Evolutionary conservation across 1,140 invertebrate genomes (phyloP), one percentile per base, ranked within the genome.

Genomic region (Nasonia giraulti): DNA sequence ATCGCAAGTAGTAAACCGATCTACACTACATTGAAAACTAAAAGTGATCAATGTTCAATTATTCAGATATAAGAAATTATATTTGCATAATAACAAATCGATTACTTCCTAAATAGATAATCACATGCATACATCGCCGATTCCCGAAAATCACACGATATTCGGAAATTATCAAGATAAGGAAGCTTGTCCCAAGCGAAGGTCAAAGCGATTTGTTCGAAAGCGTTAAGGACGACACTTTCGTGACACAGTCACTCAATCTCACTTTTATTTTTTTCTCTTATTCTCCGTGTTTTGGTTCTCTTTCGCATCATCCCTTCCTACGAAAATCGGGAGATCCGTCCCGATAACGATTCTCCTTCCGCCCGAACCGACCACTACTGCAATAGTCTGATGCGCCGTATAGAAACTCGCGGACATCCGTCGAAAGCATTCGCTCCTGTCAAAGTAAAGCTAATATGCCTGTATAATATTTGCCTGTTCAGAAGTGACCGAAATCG

Each of bases 251-350:
- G 12, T 62, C 11, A 17, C 75, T 50, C 20, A 27, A 47, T 55
- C 20, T 23, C n/a, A 77, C 44, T 77, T 55, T n/a, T 77, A 11
- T 55, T 20, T 40, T 10, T 40, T 31, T n/a, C 12, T 20, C 37
- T 33, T n/a, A 7, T 10, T 75, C 37, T 37, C 5, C n/a, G 2
- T 33, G 23, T 40, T 31, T 40, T 75, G 11, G 2, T 77, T 50
- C 75, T 40, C 44, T 23, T 50, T 5, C n/a, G 47, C n/a, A n/a
- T 50, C n/a, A 77, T 77, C 75, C 75, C 75, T 77, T 20, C 75
- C 33, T 14, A 40, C 37, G 37, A 40, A 17, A 31, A 33, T 33
- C 33, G 6, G 4, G 17, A 75, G 73, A 75, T 75, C 27, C 37
- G 14, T n/a, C 7, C 11, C 1, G 73, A 75, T 75, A 75, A 75